A percentile compares a stretch with the other conserved stretches of the same genome.
phyloP scores from a whole-genome alignment of 2,888 invertebrate species.

The Drosophila neonasuta region DNA sequence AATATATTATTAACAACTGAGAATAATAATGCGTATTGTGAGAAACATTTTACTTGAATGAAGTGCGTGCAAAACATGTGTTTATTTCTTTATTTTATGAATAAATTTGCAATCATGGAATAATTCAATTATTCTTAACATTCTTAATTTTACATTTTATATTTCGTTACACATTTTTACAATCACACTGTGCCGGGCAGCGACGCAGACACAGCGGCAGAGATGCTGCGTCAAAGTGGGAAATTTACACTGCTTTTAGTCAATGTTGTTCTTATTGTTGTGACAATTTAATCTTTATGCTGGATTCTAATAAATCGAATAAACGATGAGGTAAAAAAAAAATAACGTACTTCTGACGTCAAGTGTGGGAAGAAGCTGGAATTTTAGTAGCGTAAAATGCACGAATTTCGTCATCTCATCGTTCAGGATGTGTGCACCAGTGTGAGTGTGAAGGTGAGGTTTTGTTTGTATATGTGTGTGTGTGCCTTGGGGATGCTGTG shows the following conservation, averaged over 20 bases:
- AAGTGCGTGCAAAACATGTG: not conserved
- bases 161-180: not conserved
- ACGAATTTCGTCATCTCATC: conserved; percentile 23
- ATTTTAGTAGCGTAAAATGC: conserved; percentile 17
- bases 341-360: conserved; percentile 43
- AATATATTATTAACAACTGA: not conserved
- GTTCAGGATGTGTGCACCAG: conserved; percentile 12
- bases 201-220: conserved; percentile 24
- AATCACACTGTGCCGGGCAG: conserved; percentile 27
- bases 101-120: not conserved
- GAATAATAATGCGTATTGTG: not conserved
- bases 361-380: conserved; percentile 16
- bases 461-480: not conserved
- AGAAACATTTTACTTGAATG: too few relatives aligned
- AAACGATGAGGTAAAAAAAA: conserved; percentile 10
- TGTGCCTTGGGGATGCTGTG: conserved; percentile 56
- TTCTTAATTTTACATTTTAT: not conserved
- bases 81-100: not conserved
- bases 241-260: conserved; percentile 50
- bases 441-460: not conserved
- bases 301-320: conserved; percentile 38
- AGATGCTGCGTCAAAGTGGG: conserved; percentile 49
- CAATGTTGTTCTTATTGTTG: conserved; percentile 22
- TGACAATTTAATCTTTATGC: conserved; percentile 34
- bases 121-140: not conserved